Conservation (phyloP, 2,797 vertebrate genomes). For the Nannoperca australis region DNA sequence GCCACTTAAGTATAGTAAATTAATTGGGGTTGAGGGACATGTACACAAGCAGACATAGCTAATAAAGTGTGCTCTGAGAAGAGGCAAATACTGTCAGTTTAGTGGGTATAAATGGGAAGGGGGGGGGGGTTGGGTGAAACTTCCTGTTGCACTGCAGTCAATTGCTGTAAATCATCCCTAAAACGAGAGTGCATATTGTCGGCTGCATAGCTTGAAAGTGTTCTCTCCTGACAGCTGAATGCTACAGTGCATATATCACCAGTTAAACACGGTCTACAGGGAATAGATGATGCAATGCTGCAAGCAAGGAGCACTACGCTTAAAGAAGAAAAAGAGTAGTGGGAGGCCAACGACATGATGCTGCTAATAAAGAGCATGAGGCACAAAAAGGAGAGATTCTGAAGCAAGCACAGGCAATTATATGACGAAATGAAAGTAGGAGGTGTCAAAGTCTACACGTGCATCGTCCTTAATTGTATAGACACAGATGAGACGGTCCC, state of each 20-base stretch:
- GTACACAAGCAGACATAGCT: constrained; percentile 62
- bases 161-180: constrained; percentile 65
- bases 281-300: constrained; percentile 45
- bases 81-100: constrained; percentile 67
- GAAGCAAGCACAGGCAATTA: constrained; percentile 27
- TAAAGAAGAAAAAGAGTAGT: constrained; percentile 26
- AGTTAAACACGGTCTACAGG: constrained; percentile 46
- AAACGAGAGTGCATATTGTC: constrained; percentile 47
- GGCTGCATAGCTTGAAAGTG: constrained; percentile 46
- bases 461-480: constrained; percentile 12
- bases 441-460: constrained; percentile 14
- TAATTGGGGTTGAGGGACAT: constrained; percentile 69
- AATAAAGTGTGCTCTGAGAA: constrained; percentile 65
- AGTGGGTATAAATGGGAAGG: constrained; percentile 55
- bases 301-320: constrained; percentile 15
- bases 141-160: constrained; percentile 55
- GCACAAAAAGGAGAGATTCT: constrained; percentile 26
- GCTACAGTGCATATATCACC: constrained; percentile 60
- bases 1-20: constrained; percentile 70
- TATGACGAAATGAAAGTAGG: constrained; percentile 8
- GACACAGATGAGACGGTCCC: constrained; percentile 4
- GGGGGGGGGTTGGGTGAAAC: neutral
- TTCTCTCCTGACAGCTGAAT: constrained; percentile 55
- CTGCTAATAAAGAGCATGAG: constrained; percentile 6
- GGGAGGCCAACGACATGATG: constrained; percentile 26